A percentile compares a stretch with the other conserved stretches of the same genome.
Evolutionary conservation across 2,797 vertebrate genomes (phyloP).

Genomic region (Valencia hispanica): DNA sequence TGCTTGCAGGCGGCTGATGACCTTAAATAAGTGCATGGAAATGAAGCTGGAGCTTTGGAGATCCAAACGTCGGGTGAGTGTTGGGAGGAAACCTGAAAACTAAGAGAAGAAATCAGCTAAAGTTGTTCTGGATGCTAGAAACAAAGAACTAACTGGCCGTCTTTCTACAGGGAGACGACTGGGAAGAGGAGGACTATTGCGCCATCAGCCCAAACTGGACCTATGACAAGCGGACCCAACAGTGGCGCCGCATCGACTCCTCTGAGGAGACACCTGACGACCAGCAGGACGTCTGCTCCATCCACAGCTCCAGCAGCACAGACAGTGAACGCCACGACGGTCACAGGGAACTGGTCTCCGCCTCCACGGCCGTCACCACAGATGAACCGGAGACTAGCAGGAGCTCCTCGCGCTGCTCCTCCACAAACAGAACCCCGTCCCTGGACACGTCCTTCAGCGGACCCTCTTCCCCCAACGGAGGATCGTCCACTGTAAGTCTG

Average conservation of each 20-base stretch:
- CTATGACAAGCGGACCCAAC: conserved; percentile 77
- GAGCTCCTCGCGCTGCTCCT: conserved; percentile 80
- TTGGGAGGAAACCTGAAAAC: conserved; percentile 10
- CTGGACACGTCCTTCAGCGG: conserved; percentile 74
- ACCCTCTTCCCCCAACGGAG: conserved; percentile 67
- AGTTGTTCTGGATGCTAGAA: background rate
- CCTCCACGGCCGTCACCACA: background rate
- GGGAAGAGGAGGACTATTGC: conserved; percentile 84
- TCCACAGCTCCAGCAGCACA: conserved; percentile 83
- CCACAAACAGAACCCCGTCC: conserved; percentile 71
- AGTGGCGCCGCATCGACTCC: conserved; percentile 81
- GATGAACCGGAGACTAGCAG: conserved; percentile 75
- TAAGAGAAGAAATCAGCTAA: conserved; percentile 12
- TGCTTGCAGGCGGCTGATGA: conserved; percentile 83
- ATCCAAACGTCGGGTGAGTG: conserved; percentile 82
- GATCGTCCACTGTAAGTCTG: conserved; percentile 58
- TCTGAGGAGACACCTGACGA: conserved; percentile 67
- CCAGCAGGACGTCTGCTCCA: conserved; percentile 79
- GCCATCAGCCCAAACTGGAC: conserved; percentile 89
- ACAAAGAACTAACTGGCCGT: background rate
- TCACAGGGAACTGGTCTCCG: conserved; percentile 4
- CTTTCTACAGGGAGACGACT: conserved; percentile 77
- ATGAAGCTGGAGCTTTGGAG: conserved; percentile 86
- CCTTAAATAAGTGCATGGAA: conserved; percentile 86
- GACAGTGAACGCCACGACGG: conserved; percentile 77